phyloP scores from a whole-genome alignment of 2,113 vertebrate genomes.

The Hypomesus transpacificus region DNA sequence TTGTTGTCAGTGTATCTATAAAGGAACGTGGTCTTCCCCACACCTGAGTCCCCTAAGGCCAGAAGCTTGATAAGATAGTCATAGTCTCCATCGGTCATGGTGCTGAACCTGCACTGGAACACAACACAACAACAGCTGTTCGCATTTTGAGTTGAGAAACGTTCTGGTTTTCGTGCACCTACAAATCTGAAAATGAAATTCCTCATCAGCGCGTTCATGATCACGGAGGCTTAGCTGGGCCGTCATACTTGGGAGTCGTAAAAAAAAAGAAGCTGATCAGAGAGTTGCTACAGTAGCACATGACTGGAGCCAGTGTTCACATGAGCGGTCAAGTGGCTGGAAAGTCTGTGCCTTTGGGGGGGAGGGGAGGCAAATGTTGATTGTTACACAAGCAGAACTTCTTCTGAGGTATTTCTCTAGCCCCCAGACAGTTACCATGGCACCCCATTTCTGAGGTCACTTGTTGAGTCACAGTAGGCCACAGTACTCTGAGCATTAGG shows the following conservation, averaged over 20 bases:
- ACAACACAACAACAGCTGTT: slow-evolving; percentile 12
- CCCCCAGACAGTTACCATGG: slow-evolving; percentile 25
- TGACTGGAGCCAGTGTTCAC: slow-evolving; percentile 62
- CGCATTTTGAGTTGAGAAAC: slow-evolving; percentile 10
- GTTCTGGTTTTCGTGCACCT: background rate
- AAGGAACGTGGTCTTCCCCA: slow-evolving; percentile 93
- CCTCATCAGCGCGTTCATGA: slow-evolving; percentile 22
- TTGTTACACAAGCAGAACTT: slow-evolving; percentile 47
- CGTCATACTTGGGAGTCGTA: slow-evolving; percentile 42
- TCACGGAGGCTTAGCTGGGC: slow-evolving; percentile 32
- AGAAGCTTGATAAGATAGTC: slow-evolving; percentile 97
- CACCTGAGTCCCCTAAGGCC: slow-evolving; percentile 91
- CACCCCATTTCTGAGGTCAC: slow-evolving; percentile 21
- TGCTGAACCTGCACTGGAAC: slow-evolving; percentile 66
- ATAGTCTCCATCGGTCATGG: slow-evolving; percentile 93
- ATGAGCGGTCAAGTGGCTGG: slow-evolving; percentile 66
- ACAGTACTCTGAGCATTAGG: background rate
- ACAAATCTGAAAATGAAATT: slow-evolving; percentile 16
- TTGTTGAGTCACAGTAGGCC: slow-evolving; percentile 1
- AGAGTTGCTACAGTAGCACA: slow-evolving; percentile 52
- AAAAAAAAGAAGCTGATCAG: slow-evolving; percentile 44
- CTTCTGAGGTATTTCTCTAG: slow-evolving; percentile 39
- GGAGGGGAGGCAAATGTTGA: slow-evolving; percentile 14
- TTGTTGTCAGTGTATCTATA: slow-evolving; percentile 92
- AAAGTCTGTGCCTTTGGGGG: background rate